A percentile compares a stretch with the other conserved stretches of the same genome.
Conservation (phyloP, 2,797 vertebrate species). For the Hapalemur alaotrensis region DNA sequence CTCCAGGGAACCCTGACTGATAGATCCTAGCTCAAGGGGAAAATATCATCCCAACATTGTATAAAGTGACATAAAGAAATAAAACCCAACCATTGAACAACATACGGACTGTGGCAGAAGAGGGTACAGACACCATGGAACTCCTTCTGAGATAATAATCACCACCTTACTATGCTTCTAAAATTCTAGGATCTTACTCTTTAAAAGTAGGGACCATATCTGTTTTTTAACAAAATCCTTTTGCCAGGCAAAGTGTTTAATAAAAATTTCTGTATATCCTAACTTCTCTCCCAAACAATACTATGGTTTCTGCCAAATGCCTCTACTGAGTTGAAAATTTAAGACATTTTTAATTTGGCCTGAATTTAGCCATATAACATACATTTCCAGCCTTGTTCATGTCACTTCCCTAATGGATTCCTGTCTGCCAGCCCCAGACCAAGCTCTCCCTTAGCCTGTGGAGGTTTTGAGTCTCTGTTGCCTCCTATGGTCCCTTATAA, state of each 20-base stretch:
- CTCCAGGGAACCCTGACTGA: slow-evolving; percentile 23
- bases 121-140: background rate
- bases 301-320: background rate
- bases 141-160: background rate
- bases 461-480: background rate
- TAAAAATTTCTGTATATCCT: background rate
- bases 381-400: background rate
- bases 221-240: slow-evolving; percentile 27
- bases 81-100: background rate
- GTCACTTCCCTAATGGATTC: background rate
- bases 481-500: background rate
- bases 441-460: background rate
- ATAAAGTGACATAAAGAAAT: background rate
- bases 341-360: background rate
- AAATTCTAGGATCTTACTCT: background rate
- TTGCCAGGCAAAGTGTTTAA: slow-evolving; percentile 12
- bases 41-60: background rate
- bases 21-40: background rate
- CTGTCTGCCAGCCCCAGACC: background rate
- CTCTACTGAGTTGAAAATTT: background rate
- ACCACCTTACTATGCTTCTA: background rate
- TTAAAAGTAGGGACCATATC: background rate
- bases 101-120: background rate
- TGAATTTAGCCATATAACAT: background rate
- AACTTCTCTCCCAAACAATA: background rate